Percentiles rank a stretch among this genome's conserved stretches.
phyloP scores from a whole-genome alignment of 2,113 vertebrate species.

The Hassar affinis region DNA sequence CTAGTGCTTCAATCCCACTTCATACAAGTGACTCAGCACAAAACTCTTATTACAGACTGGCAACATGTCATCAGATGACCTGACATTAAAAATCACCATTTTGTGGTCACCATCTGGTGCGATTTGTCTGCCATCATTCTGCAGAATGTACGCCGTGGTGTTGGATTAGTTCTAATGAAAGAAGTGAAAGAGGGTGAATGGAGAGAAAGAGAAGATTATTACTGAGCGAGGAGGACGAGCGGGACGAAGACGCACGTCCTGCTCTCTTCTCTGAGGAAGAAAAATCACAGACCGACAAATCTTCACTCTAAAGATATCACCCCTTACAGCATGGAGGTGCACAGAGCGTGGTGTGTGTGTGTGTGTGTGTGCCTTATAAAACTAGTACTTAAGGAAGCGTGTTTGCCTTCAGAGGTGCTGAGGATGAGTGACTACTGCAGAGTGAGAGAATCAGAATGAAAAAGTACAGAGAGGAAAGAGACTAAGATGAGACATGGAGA shows the following conservation, averaged over 20 bases:
- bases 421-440: background rate
- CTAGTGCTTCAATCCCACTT: background rate
- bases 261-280: slow-evolving; percentile 63
- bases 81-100: background rate
- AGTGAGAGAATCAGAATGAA: background rate
- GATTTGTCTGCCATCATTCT: background rate
- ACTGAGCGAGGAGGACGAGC: slow-evolving; percentile 26
- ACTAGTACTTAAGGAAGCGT: background rate
- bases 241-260: slow-evolving; percentile 50
- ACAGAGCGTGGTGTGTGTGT: background rate
- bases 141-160: background rate
- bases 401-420: background rate
- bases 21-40: background rate
- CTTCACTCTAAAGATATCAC: slow-evolving; percentile 51
- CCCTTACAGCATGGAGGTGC: slow-evolving; percentile 58
- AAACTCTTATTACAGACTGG: background rate
- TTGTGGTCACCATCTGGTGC: background rate
- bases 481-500: slow-evolving; percentile 1
- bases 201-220: background rate
- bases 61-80: background rate
- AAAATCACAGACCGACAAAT: slow-evolving; percentile 66
- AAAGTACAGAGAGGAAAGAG: background rate
- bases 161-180: background rate
- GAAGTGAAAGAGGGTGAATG: background rate
- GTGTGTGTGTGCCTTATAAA: slow-evolving; percentile 7